Percentiles rank a stretch among this genome's conserved stretches.
Conservation (phyloP, 2,797 vertebrate genomes). For the Glyptemys insculpta region DNA sequence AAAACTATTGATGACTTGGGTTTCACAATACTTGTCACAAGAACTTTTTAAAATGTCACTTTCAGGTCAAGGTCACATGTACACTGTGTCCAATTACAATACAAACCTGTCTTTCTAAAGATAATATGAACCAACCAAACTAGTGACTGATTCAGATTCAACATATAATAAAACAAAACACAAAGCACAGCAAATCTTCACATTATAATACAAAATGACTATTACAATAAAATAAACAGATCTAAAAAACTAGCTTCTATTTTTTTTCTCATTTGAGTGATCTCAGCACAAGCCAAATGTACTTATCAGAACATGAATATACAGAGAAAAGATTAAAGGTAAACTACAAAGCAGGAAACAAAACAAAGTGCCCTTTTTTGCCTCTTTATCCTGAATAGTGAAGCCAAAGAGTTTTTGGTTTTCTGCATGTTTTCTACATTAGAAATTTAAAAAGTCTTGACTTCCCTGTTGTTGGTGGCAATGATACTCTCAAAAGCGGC, state of each 20-base stretch:
- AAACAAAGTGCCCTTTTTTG: neutral
- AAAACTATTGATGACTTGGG: too few relatives aligned
- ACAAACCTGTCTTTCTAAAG: neutral
- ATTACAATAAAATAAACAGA: neutral
- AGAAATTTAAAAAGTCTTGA: neutral
- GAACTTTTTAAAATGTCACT: neutral
- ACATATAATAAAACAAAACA: neutral
- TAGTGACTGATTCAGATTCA: too few relatives aligned
- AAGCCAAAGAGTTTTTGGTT: neutral
- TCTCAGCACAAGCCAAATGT: neutral
- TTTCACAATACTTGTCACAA: neutral
- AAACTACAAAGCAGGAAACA: neutral
- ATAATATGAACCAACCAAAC: neutral
- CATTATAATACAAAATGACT: neutral
- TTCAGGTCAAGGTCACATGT: neutral
- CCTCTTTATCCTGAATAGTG: neutral
- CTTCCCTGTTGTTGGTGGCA: neutral
- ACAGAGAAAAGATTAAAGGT: neutral
- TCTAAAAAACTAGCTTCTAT: neutral
- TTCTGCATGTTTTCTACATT: neutral
- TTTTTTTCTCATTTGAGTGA: neutral
- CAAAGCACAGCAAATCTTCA: neutral
- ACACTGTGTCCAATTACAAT: neutral
- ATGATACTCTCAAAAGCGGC: neutral
- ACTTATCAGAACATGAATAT: neutral